Evolutionary conservation across 2,888 invertebrate genomes (phyloP), one percentile per base, ranked within the genome.

Genomic region (Phyllotreta cruciferae): DNA sequence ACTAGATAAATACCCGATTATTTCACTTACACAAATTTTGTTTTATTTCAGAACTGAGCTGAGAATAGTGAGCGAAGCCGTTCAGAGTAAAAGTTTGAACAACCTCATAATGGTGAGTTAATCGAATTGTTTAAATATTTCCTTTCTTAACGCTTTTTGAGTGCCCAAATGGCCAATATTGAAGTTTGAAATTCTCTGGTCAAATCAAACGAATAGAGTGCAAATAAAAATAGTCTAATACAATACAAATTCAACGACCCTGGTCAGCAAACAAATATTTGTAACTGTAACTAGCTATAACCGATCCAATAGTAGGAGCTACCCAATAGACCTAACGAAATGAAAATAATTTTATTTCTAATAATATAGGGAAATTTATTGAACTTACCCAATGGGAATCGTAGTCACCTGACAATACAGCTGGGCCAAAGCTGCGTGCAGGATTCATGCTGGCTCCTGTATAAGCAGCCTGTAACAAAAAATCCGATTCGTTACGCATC

Each of bases 381-480:
- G 39, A 47, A 56, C 82, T 81, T 73, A 87, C 81, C 91, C 91
- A 92, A 62, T 92, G 91, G n/a, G 81, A 72, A 0, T 76, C 67
- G 85, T 89, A 92, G 39, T 83, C 80, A 3, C 84, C 84, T 10
- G 88, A 88, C 85, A 88, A 88, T 3, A 92, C 70, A 0, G 91
- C 90, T 0, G 92, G 91, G 0, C 85, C 92, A 24, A 93, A 83
- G 6, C 84, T 85, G 67, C 90, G 81, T 0, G 87, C 89, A 0
- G 90, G 88, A 75, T 90, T 90, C 87, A 90, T 87, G 62, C 88
- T 87, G 54, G 87, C 86, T 1, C 89, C 88, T 3, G 88, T 87
- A 73, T 85, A 87, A 1, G 83, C 82, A 0, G 81, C 80, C 82
- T 82, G 64, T 63, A 76, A 56, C 13, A 63, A 54, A 39, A 62